These are phyloP conservation scores for Okamejei kenojei DNA, from an alignment of 2,797 vertebrate genomes.

Conservation along the genomic window DNA sequence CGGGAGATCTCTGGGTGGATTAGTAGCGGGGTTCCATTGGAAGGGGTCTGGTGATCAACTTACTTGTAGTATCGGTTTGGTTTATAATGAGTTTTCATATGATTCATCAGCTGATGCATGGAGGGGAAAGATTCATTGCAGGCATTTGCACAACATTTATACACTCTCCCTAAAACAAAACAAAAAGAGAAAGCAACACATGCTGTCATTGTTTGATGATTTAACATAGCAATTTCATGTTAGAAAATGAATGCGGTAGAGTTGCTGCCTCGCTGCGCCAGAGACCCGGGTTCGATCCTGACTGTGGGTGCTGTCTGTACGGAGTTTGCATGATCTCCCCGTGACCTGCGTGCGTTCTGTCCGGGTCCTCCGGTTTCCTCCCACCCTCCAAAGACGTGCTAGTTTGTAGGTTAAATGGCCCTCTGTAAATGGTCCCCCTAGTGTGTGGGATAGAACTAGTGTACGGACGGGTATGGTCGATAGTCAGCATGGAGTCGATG, in stretches of 20 bases:
- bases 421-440: no score
- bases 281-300: no score
- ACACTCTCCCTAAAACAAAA: slow-evolving; percentile 66
- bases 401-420: no score
- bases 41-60: slow-evolving; percentile 49
- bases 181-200: background rate
- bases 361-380: no score
- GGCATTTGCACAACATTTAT: slow-evolving; percentile 72
- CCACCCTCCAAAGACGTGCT: no score
- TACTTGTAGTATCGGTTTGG: slow-evolving; percentile 90
- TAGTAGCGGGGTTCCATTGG: background rate
- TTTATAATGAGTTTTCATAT: slow-evolving; percentile 82
- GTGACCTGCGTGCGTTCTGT: no score
- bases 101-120: slow-evolving; percentile 61
- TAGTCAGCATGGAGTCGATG: no score
- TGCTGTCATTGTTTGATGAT: background rate
- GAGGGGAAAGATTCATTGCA: slow-evolving; percentile 74
- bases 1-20: background rate
- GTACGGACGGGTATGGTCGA: no score
- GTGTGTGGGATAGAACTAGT: no score
- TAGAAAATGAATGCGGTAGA: background rate
- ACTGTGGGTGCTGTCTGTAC: no score
- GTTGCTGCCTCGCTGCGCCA: no score
- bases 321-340: no score
- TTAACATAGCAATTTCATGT: background rate